Base-by-base conservation (phyloP, 2,888 invertebrate species). In the Ashinkailepas kermadecensis region DNA sequence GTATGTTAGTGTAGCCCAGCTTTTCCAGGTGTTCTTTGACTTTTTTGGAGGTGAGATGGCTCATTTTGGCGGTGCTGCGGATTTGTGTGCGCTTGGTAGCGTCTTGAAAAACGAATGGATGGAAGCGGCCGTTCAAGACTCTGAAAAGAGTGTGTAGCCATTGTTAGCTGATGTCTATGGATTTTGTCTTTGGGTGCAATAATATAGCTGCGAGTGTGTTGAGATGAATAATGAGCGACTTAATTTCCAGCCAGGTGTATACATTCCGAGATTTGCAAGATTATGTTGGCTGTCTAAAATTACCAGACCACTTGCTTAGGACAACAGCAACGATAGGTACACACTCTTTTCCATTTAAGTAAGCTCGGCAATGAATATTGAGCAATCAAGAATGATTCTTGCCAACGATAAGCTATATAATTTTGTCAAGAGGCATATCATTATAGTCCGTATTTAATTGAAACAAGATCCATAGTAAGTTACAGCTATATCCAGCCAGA, bases 141-240 rank as follows among this genome's bases (percentile, higher is more conserved):
- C 74, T 74, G 74, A 74, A 74, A 74, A 54, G 74, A 74, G 74
- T 74, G 74, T 74, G 74, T 74, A 54, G 18, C 74, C 21, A 21
- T 74, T 54, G 74, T 74, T 54, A 74, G 39, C 13, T 39, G 13
- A 15, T 39, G 13, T 15, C 13, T 8, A 21, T 39, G 9, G 15
- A 15, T 6, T 23, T 67, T 39, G 10, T 67, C 25, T 39, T 39
- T 4, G 39, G 39, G 39, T 39, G 39, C 39, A 39, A 4, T 39
- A 39, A 39, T 3, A 4, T 39, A 39, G 39, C 39, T 39, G 1
- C 39, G 39, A 39, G 39, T 39, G 39, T 39, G 39, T 39, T 39
- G 4, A 13, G 39, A 4, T 6, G 21, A 39, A 25, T 13, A 23
- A 39, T 25, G 25, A 25, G 11, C 0, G 4, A 7, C 6, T 67